Base-by-base conservation (phyloP, 2,113 vertebrate genomes). In the Upupa epops region DNA sequence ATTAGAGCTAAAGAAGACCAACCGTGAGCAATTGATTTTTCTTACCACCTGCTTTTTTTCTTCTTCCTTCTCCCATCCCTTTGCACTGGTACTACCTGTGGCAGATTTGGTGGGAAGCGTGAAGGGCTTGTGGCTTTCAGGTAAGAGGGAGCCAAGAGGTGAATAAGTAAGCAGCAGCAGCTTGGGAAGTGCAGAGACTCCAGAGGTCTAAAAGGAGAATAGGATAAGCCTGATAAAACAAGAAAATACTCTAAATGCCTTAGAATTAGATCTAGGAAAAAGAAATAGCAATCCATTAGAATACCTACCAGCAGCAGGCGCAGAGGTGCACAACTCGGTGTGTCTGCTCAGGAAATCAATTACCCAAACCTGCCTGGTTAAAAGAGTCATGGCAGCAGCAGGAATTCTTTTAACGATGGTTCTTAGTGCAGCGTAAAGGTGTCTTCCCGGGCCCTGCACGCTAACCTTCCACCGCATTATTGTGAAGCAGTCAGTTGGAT, bases 41-140 rank as follows among this genome's bases (percentile, higher is more conserved):
- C 20, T 77, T 14, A 14, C 9, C 15, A 11, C 9, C 31, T 32
- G 32, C n/a, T 54, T 37, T 63, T 45, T 54, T 32, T 37, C 56
- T 26, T 25, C 29, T 21, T 88, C 28, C 26, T 8, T 13, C n/a
- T n/a, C n/a, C n/a, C 5, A 3, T 37, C 32, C 40, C 11, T 25
- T 68, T 66, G 48, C 70, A 4, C 6, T 34, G 10, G 16, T 3
- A 2, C 64, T 8, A 8, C 17, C 54, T 45, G 14, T 0, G 3
- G 0, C 0, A 6, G 28, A 24, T 36, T 31, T 13, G 0, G 1
- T 45, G 71, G 49, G 8, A 54, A 3, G 24, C 2, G 1, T 12
- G 13, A 26, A 40, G 17, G 25, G 3, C 46, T 79, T 3, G 0
- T 2, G 25, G 55, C 20, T 63, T 2, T 2, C 8, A 4, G 37